Evolutionary conservation across 2,113 vertebrate genomes (phyloP).

Genomic region (Burhinus bistriatus): DNA sequence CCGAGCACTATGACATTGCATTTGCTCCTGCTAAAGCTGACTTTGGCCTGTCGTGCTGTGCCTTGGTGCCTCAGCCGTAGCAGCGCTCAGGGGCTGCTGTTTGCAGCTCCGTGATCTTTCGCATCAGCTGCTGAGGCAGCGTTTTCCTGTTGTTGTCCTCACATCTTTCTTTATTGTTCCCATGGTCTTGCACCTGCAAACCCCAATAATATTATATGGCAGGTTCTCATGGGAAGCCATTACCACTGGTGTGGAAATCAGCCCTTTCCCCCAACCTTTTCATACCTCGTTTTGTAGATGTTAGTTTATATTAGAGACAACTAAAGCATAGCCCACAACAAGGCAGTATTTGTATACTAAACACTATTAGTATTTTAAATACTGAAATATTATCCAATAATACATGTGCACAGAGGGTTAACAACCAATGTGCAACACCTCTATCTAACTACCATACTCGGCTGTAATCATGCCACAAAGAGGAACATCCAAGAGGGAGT

Average conservation of each 20-base stretch:
- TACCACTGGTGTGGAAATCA: background rate
- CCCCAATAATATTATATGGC: background rate
- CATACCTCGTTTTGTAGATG: background rate
- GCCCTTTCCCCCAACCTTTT: background rate
- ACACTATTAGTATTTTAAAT: background rate
- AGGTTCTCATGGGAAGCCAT: background rate
- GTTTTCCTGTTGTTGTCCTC: background rate
- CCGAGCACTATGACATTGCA: rapidly evolving
- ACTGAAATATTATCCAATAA: background rate
- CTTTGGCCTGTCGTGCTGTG: background rate
- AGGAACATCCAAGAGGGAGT: background rate
- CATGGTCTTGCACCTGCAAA: background rate
- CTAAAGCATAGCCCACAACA: background rate
- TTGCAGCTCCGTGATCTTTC: background rate
- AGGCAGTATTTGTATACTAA: background rate
- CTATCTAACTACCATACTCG: background rate
- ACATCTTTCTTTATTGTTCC: background rate
- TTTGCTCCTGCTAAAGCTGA: background rate
- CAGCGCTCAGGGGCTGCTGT: background rate
- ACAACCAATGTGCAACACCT: background rate
- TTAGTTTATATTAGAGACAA: background rate
- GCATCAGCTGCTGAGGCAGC: background rate
- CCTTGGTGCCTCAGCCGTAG: background rate
- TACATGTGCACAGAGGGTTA: background rate
- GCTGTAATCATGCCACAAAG: background rate